Evolutionary conservation across 92 coral and sea anemone species (phyloP).

Genomic region (Parazoanthus darwini): DNA sequence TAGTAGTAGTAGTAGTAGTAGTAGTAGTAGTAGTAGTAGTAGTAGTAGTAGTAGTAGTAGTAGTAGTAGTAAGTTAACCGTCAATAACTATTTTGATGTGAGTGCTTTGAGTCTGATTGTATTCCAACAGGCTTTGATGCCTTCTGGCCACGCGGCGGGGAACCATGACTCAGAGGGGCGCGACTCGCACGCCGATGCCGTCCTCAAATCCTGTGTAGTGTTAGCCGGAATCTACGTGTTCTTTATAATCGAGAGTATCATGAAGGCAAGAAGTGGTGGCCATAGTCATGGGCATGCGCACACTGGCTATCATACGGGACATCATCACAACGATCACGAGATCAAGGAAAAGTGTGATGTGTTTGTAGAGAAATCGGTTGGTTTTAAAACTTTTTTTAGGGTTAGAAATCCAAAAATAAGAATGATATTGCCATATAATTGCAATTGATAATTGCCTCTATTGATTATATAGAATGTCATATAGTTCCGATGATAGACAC

Average conservation of each 20-base stretch:
- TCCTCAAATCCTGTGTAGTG: slow-evolving; percentile 80
- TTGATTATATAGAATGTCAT: too few relatives aligned
- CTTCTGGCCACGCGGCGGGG: background rate
- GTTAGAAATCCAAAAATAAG: background rate
- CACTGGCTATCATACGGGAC: slow-evolving; percentile 12
- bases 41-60: too few relatives aligned
- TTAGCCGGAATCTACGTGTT: slow-evolving; percentile 88
- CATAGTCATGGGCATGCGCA: slow-evolving; percentile 27
- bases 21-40: too few relatives aligned
- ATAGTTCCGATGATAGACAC: background rate
- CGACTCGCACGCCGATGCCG: slow-evolving; percentile 36
- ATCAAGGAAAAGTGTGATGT: background rate
- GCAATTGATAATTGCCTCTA: background rate
- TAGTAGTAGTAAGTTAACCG: too few relatives aligned
- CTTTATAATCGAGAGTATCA: slow-evolving; percentile 76
- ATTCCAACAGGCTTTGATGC: slow-evolving; percentile 7
- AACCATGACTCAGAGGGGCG: slow-evolving; percentile 37
- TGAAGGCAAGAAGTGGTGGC: slow-evolving; percentile 56
- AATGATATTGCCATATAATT: too few relatives aligned
- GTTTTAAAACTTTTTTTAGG: background rate
- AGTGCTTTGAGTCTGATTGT: background rate
- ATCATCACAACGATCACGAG: slow-evolving; percentile 12
- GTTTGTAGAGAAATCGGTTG: slow-evolving; percentile 16
- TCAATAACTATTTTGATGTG: background rate
- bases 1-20: too few relatives aligned